These are phyloP conservation scores for Leucania comma DNA, from an alignment of 2,888 invertebrate genomes.

Conservation along the genomic window DNA sequence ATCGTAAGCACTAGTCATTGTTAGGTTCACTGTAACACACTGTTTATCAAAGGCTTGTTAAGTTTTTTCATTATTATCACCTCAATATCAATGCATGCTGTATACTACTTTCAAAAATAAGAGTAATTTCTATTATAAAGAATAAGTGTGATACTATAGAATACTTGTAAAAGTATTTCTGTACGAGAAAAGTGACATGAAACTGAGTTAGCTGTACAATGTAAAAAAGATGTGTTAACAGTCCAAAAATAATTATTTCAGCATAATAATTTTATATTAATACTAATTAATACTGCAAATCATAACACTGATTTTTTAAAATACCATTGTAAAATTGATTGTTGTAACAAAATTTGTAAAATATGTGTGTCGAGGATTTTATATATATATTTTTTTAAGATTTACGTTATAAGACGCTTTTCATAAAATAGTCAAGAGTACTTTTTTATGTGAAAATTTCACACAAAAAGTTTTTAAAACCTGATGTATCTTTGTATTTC, in stretches of 20 bases:
- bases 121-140: neutral
- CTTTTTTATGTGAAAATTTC: constrained; percentile 5
- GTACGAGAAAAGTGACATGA: neutral
- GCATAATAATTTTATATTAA: neutral
- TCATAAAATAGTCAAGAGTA: too few relatives aligned
- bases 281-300: neutral
- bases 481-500: constrained; percentile 1
- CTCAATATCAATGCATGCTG: constrained; percentile 24
- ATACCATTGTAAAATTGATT: too few relatives aligned
- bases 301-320: neutral
- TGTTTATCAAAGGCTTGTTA: constrained; percentile 38
- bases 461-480: constrained; percentile 8
- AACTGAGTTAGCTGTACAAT: constrained; percentile 29
- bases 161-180: constrained; percentile 10
- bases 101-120: constrained; percentile 38
- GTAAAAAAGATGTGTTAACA: neutral
- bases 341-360: neutral
- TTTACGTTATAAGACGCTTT: too few relatives aligned
- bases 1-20: constrained; percentile 65
- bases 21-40: constrained; percentile 56
- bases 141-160: constrained; percentile 17
- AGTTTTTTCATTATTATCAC: constrained; percentile 39
- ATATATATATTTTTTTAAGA: neutral
- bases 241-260: neutral
- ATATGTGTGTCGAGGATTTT: constrained; percentile 2